Conservation (phyloP, 2,797 vertebrate genomes). For the Sciaenops ocellatus region DNA sequence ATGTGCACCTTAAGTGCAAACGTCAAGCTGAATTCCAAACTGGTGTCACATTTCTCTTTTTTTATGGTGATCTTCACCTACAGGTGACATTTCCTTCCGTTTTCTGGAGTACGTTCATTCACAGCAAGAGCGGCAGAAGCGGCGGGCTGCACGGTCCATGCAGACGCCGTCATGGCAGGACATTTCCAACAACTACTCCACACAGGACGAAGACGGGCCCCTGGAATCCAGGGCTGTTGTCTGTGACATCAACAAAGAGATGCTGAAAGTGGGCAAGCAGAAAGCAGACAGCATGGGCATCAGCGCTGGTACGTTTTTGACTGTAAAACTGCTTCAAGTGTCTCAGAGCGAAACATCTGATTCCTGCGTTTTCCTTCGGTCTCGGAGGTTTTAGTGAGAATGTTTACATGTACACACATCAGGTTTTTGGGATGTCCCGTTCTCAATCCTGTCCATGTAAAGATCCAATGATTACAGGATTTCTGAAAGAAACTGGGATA, state of each 20-base stretch:
- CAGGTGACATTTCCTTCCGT: constrained; percentile 96
- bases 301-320: constrained; percentile 81
- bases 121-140: constrained; percentile 79
- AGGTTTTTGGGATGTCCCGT: background rate
- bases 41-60: background rate
- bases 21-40: background rate
- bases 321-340: background rate
- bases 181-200: constrained; percentile 84
- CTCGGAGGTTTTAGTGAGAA: background rate
- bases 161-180: constrained; percentile 93
- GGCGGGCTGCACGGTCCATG: constrained; percentile 68
- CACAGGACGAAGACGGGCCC: constrained; percentile 58
- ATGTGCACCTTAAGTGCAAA: background rate
- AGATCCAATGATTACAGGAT: background rate
- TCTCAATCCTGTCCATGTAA: background rate
- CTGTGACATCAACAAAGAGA: constrained; percentile 98
- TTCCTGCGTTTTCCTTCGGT: background rate
- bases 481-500: background rate
- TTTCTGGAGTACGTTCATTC: constrained; percentile 91
- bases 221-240: constrained; percentile 88
- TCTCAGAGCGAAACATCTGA: background rate
- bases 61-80: background rate
- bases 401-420: background rate
- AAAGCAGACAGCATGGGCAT: constrained; percentile 85
- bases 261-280: constrained; percentile 94